Conservation (phyloP, 2,888 invertebrate genomes). For the Aquatica leii region DNA sequence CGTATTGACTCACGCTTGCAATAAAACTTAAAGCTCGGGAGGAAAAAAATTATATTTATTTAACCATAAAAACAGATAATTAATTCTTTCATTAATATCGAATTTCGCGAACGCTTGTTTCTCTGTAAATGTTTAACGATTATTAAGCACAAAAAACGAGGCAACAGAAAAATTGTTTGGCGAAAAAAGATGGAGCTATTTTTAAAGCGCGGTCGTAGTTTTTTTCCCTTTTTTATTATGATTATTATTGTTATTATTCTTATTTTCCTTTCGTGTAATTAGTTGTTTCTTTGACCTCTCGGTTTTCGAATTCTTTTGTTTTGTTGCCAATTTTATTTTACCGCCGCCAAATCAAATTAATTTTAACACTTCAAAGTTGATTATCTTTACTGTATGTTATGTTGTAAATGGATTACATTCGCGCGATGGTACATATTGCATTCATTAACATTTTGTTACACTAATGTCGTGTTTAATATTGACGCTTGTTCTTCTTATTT, state of each 20-base stretch:
- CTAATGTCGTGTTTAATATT: background rate
- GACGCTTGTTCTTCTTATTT: background rate
- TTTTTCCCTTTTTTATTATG: too few species aligned
- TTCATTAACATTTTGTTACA: slow-evolving; percentile 13
- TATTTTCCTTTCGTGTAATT: slow-evolving; percentile 26
- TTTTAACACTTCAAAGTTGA: slow-evolving; percentile 23
- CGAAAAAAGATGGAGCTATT: slow-evolving; percentile 21
- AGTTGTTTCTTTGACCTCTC: slow-evolving; percentile 35
- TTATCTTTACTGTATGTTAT: slow-evolving; percentile 14
- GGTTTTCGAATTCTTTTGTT: slow-evolving; percentile 26
- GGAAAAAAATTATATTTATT: background rate
- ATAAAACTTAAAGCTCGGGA: background rate
- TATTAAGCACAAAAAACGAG: background rate
- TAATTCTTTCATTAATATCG: slow-evolving; percentile 16
- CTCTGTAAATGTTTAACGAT: slow-evolving; percentile 1
- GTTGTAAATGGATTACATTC: slow-evolving; percentile 12
- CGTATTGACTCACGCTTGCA: slow-evolving; percentile 1
- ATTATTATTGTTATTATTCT: background rate
- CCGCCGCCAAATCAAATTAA: slow-evolving; percentile 26
- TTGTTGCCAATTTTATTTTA: slow-evolving; percentile 29
- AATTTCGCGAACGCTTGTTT: slow-evolving; percentile 16
- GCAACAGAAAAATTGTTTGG: too few species aligned
- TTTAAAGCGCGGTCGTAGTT: slow-evolving; percentile 8
- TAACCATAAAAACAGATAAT: background rate
- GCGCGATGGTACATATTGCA: slow-evolving; percentile 11